Conservation (phyloP, 2,113 vertebrate genomes). For the Bambusicola thoracicus region DNA sequence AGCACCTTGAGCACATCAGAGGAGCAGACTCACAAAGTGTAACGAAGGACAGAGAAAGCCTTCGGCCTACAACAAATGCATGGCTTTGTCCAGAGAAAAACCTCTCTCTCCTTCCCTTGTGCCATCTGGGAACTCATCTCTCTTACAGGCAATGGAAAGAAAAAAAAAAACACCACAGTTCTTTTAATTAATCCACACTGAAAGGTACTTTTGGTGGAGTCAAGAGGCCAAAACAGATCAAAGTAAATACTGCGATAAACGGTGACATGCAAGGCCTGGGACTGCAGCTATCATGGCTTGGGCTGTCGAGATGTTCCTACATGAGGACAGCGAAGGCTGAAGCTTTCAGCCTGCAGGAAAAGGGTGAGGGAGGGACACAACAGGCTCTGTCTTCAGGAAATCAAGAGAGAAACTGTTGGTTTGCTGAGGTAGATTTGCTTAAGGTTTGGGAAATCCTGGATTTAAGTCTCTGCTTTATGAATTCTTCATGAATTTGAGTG, state of each 20-base stretch:
- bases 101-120: neutral
- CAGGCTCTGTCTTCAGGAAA: neutral
- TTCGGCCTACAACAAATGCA: neutral
- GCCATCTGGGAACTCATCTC: neutral
- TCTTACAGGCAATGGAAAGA: neutral
- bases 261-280: neutral
- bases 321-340: neutral
- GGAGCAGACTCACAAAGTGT: neutral
- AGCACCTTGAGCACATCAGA: slow-evolving; percentile 3
- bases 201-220: neutral
- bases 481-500: neutral
- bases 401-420: neutral
- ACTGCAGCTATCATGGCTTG: neutral
- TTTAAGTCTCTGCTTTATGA: neutral
- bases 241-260: slow-evolving; percentile 34
- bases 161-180: neutral
- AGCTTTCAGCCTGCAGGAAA: neutral
- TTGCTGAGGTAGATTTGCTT: neutral
- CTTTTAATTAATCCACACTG: slow-evolving; percentile 45
- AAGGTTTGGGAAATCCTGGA: neutral
- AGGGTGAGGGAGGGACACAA: accelerated
- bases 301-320: neutral
- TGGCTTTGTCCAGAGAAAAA: neutral
- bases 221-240: slow-evolving; percentile 20
- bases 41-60: neutral